Conservation (phyloP, 2,113 vertebrate genomes). For the Labeo rohita region DNA sequence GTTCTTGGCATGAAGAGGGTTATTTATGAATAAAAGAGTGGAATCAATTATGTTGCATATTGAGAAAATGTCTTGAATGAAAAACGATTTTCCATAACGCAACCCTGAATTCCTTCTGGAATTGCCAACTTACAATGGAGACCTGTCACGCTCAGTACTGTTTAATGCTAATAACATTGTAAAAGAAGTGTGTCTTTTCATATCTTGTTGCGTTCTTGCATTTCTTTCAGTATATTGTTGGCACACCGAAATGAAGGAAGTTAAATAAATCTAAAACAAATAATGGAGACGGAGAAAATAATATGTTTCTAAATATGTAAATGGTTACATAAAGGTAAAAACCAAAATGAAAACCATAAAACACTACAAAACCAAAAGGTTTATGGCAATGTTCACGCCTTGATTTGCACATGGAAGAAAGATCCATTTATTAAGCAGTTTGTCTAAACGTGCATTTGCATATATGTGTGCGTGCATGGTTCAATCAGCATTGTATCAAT, state of each 20-base stretch:
- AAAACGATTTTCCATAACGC: slow-evolving; percentile 29
- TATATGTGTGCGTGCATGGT: neutral
- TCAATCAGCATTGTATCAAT: neutral
- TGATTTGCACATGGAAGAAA: too few species aligned
- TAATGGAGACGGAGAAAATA: neutral
- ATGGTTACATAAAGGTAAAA: too few species aligned
- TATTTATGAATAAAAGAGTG: slow-evolving; percentile 6
- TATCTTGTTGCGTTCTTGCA: neutral
- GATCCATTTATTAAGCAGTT: too few species aligned
- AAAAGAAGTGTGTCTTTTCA: neutral
- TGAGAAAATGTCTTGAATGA: slow-evolving; percentile 52
- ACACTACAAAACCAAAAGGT: too few species aligned
- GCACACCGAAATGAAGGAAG: neutral
- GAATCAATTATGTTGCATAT: slow-evolving; percentile 43
- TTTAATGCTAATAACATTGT: neutral
- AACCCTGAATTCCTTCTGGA: neutral
- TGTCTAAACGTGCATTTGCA: neutral
- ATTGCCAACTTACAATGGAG: neutral
- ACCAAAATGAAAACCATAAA: too few species aligned
- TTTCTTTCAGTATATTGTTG: neutral
- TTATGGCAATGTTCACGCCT: too few species aligned
- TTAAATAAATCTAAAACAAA: neutral
- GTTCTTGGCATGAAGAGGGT: neutral
- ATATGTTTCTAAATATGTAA: too few species aligned
- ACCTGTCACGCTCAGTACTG: neutral